A percentile compares a stretch with the other conserved stretches of the same genome.
Conservation (phyloP, 2,797 vertebrate genomes). For the Anas georgica region DNA sequence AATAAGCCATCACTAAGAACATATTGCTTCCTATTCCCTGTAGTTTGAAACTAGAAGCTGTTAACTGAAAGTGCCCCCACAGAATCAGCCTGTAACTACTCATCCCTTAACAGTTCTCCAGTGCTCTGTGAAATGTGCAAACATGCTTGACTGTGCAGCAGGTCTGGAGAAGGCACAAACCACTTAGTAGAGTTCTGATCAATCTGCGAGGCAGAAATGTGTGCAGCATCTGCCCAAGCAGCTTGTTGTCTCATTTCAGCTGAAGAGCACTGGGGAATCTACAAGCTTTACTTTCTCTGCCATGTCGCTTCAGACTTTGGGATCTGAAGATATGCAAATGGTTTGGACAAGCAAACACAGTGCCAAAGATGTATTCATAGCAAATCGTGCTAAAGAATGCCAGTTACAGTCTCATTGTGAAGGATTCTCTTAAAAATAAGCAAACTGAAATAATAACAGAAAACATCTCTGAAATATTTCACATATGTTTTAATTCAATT, state of each 20-base stretch:
- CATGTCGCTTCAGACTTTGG: background rate
- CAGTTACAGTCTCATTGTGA: background rate
- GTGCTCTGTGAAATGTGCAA: background rate
- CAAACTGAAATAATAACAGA: background rate
- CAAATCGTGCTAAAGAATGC: background rate
- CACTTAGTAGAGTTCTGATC: background rate
- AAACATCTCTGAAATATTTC: background rate
- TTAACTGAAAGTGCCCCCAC: background rate
- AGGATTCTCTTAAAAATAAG: background rate
- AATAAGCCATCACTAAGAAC: background rate
- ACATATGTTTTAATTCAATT: background rate
- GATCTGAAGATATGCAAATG: background rate
- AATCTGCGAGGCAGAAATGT: background rate
- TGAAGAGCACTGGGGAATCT: background rate
- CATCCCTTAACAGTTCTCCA: background rate
- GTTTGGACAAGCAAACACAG: conserved; percentile 38
- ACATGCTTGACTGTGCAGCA: background rate
- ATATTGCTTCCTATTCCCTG: background rate
- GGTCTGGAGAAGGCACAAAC: background rate
- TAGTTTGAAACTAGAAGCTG: background rate
- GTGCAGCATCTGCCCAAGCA: background rate
- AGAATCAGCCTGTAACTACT: background rate
- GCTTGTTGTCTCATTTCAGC: background rate
- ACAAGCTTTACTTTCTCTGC: background rate
- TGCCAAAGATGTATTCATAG: background rate